Conservation (phyloP, 2,888 invertebrate genomes). For the Bibio marci region DNA sequence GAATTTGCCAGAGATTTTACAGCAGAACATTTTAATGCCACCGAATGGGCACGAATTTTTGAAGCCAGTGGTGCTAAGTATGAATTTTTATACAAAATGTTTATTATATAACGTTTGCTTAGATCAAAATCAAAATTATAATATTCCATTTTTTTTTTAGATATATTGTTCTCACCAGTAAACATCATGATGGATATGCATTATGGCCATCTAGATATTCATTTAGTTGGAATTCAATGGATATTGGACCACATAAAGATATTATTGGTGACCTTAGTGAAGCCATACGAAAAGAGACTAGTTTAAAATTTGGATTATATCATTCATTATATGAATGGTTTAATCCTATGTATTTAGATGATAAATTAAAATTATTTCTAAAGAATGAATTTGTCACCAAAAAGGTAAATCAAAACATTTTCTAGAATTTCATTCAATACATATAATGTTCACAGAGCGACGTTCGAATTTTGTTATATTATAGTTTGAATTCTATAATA, state of each 20-base stretch:
- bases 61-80: slow-evolving; percentile 73
- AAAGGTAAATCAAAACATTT: no score
- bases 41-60: slow-evolving; percentile 71
- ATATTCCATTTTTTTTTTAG: slow-evolving; percentile 32
- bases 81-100: slow-evolving; percentile 11
- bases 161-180: slow-evolving; percentile 69
- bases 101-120: not conserved
- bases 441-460: no score
- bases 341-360: slow-evolving; percentile 59
- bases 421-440: no score
- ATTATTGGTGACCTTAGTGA: slow-evolving; percentile 57
- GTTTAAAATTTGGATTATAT: slow-evolving; percentile 64
- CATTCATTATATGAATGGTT: slow-evolving; percentile 81
- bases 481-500: no score
- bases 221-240: slow-evolving; percentile 71
- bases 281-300: slow-evolving; percentile 42
- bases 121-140: no score
- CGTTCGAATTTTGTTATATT: no score
- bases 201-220: slow-evolving; percentile 67
- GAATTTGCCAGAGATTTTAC: slow-evolving; percentile 81
- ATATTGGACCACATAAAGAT: slow-evolving; percentile 61
- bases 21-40: slow-evolving; percentile 75
- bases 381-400: slow-evolving; percentile 46
- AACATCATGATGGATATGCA: slow-evolving; percentile 78
- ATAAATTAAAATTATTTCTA: slow-evolving; percentile 44